Base-by-base conservation (phyloP, 1,140 invertebrate species). In the Drosophila melanica region DNA sequence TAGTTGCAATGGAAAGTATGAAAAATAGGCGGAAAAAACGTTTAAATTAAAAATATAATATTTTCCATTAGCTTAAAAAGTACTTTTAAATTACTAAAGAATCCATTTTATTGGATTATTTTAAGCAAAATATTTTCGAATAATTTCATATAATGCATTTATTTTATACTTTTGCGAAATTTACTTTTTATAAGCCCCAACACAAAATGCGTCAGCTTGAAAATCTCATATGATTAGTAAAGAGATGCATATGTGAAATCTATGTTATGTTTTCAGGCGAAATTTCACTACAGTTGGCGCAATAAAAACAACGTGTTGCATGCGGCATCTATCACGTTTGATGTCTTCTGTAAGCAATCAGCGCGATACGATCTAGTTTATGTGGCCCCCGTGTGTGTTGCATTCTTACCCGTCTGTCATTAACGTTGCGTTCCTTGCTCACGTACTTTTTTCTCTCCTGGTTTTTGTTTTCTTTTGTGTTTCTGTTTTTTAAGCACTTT, bases 291-390 rank as follows among this genome's bases (percentile, higher is more conserved):
- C 4, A 48, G 30, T 37, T 37, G 7, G 37, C 10, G 60, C 18
- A 23, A 30, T 10, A 44, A 39, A 27, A 51, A 53, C 48, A 42
- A 45, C 20, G 23, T 47, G 53, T 55, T 57, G 54, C 54, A 57
- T 57, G 39, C 27, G 50, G 44, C 58, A 54, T 30, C 60, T 27
- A 33, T 48, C 54, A 58, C 37, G 27, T 41, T 50, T 55, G 16
- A 39, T 55, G 30, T 33, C 33, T 18, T 47, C 20, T 16, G 18
- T 4, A n/a, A 39, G 51, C 42, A 47, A 66, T 66, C 53, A 39
- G 33, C 39, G 14, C 68, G 68, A 65, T 58, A 58, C 55, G 45
- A 71, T 71, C 68, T 66, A 71, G 53, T 66, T 71, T 57, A 66
- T 51, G 18, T 27, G 23, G 45, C 30, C 18, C 65, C 50, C 53